These are phyloP conservation scores for Microcebus murinus DNA, from an alignment of 2,113 vertebrate genomes.

Conservation along the genomic window DNA sequence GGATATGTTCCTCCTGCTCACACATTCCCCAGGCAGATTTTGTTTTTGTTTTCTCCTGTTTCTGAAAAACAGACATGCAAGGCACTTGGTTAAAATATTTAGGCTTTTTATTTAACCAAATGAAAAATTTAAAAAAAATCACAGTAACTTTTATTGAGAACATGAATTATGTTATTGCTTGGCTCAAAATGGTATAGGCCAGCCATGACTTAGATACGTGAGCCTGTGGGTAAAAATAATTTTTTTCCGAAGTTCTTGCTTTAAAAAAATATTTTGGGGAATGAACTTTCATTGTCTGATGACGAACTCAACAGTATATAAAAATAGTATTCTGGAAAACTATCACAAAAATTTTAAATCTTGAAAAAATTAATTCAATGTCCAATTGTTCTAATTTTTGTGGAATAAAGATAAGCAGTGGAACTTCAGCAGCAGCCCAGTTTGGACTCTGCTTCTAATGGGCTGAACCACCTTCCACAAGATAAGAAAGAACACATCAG, in stretches of 20 bases:
- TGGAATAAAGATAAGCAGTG: neutral
- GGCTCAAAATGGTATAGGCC: neutral
- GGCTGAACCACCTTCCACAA: neutral
- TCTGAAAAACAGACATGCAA: slow-evolving; percentile 64
- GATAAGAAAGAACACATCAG: neutral
- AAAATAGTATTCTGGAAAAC: neutral
- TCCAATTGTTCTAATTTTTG: neutral
- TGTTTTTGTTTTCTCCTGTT: slow-evolving; percentile 73
- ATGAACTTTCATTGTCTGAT: neutral
- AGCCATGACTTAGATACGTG: neutral
- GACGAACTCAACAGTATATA: neutral
- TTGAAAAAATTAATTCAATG: neutral
- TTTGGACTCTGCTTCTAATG: neutral
- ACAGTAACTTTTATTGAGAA: neutral
- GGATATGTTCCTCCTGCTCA: slow-evolving; percentile 53
- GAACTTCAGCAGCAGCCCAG: neutral
- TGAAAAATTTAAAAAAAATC: neutral
- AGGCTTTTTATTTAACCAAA: slow-evolving; percentile 57
- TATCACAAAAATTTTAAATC: neutral
- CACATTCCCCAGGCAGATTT: slow-evolving; percentile 66
- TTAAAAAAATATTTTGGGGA: neutral
- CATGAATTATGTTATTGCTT: neutral
- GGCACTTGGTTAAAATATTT: slow-evolving; percentile 62
- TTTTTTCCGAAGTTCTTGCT: neutral
- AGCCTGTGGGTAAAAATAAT: neutral